Percentiles rank a stretch among this genome's conserved stretches.
Evolutionary conservation across 2,113 vertebrate genomes (phyloP).

Genomic region (Hemichromis elongatus): DNA sequence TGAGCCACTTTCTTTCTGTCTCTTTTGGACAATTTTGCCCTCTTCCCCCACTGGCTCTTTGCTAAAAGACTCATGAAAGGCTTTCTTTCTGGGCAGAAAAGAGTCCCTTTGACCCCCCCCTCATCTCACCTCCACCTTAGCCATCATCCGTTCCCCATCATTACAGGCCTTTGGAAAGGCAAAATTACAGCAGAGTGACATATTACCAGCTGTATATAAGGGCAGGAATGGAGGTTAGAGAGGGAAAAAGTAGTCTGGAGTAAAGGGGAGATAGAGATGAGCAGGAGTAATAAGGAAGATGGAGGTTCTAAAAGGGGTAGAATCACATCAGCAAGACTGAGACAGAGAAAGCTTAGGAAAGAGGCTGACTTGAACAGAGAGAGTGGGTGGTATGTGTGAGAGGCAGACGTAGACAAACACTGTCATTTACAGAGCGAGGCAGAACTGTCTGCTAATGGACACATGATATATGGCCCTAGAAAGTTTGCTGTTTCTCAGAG

Average conservation of each 20-base stretch:
- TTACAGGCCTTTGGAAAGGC: constrained; percentile 56
- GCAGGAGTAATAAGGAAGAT: constrained; percentile 19
- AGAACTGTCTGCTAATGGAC: constrained; percentile 42
- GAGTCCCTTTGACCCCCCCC: constrained; percentile 21
- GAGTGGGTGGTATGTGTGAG: not conserved
- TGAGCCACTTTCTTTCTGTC: not conserved
- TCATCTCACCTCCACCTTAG: constrained; percentile 33
- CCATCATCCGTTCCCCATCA: constrained; percentile 47
- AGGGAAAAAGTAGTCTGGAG: not conserved
- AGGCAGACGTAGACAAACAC: constrained; percentile 42
- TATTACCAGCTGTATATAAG: constrained; percentile 51
- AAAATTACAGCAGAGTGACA: constrained; percentile 68
- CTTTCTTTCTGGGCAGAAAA: constrained; percentile 18
- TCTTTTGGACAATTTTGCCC: not conserved
- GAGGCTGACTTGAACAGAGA: not conserved
- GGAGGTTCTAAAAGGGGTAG: constrained; percentile 4
- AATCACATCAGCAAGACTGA: constrained; percentile 1
- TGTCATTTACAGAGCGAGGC: constrained; percentile 39
- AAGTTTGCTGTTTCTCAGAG: constrained; percentile 32
- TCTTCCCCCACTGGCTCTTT: not conserved
- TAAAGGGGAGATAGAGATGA: constrained; percentile 1
- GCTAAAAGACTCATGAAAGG: constrained; percentile 36
- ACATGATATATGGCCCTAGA: constrained; percentile 29
- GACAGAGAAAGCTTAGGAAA: constrained; percentile 4
- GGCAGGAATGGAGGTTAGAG: constrained; percentile 11